Percentiles rank a stretch among this genome's conserved stretches.
Evolutionary conservation across 1,140 invertebrate genomes (phyloP).

Genomic region (Adelges cooleyi): DNA sequence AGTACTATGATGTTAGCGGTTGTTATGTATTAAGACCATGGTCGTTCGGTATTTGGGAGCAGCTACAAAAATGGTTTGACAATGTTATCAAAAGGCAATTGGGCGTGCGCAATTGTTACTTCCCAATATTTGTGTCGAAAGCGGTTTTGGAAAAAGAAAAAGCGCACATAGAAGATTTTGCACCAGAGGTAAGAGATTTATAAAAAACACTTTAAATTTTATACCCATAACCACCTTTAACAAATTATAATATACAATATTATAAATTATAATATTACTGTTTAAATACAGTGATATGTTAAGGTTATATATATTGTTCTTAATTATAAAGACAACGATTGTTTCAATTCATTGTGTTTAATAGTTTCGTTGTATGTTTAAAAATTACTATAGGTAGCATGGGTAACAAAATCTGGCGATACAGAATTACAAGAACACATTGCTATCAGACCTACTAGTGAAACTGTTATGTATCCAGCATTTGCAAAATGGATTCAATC

Average conservation of each 20-base stretch:
- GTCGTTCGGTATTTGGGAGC: conserved; percentile 95
- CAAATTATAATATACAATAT: too few species aligned
- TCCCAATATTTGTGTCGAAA: conserved; percentile 94
- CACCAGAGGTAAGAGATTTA: conserved; percentile 65
- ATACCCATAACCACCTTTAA: too few species aligned
- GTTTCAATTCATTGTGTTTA: not conserved
- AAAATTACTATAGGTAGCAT: conserved; percentile 26
- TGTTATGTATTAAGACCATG: conserved; percentile 97
- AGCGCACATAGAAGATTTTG: conserved; percentile 93
- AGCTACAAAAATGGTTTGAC: conserved; percentile 82
- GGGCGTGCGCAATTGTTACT: conserved; percentile 95
- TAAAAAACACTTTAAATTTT: not conserved
- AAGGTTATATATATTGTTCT: too few species aligned
- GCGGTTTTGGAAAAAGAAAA: conserved; percentile 89
- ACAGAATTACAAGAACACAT: conserved; percentile 94
- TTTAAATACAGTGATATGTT: too few species aligned
- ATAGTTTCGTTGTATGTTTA: not conserved
- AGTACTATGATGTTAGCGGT: conserved; percentile 98
- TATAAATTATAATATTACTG: too few species aligned
- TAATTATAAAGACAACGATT: too few species aligned
- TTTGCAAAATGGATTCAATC: conserved; percentile 98
- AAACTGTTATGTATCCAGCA: conserved; percentile 99
- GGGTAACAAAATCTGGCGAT: conserved; percentile 48
- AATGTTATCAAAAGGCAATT: conserved; percentile 69
- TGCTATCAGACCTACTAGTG: conserved; percentile 94